Base-by-base conservation (phyloP, 2,113 vertebrate genomes). In the Tetraodon nigroviridis region DNA sequence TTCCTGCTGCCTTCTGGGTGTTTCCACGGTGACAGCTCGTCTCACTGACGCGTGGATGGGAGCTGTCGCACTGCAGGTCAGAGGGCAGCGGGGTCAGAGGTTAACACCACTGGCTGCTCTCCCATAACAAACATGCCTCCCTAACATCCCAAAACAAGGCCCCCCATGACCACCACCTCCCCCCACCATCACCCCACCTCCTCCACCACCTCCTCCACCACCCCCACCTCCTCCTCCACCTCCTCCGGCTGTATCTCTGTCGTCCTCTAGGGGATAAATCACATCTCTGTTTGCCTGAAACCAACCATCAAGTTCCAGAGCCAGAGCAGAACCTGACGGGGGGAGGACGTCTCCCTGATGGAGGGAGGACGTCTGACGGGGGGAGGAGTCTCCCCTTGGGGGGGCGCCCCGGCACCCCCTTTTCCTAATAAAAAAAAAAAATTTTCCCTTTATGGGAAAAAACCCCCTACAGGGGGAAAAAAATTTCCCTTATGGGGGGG, bases 41-140 rank as follows among this genome's bases (percentile, higher is more conserved):
- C 85, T 82, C 50, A 65, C 68, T 52, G 84, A 91, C 78, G 67
- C 74, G 87, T 87, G 84, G 83, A 89, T 56, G 62, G 62, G 84
- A 85, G 69, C 71, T 68, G 80, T 71, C 65, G 44, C 61, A 41
- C 75, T 49, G 24, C 2, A 27, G 80, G 79, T 79, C 73, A 86
- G 63, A 80, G 82, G 84, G 46, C 82, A 71, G 55, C 22, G 16
- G 62, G 84, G 83, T 74, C 76, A 75, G 67, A 79, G 90, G 86
- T 89, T 86, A 90, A 86, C 65, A 61, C 84, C 72, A 82, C 71
- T 53, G 68, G 75, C 62, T 61, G 72, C 71, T 50, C 67, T 84
- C 22, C 59, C 79, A 84, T 64, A 87, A 86, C 84, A 92, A 89
- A 87, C 78, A 84, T 60, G 67, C 58, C 37, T 68, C 80, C 66